Conservation (phyloP, 2,797 vertebrate species). For the Sciurus vulgaris region DNA sequence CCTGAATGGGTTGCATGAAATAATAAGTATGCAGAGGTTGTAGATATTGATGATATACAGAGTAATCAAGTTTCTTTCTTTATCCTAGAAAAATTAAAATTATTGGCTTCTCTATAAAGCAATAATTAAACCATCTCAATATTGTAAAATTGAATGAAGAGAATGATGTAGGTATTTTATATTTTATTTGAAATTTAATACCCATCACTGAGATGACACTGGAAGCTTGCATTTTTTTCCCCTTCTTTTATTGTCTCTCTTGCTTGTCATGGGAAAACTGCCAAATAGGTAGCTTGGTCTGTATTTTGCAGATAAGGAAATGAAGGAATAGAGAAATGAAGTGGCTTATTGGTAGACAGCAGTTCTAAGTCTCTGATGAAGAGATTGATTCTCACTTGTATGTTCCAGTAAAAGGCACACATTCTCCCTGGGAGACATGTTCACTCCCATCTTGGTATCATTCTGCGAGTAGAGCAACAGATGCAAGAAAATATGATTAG, state of each 20-base stretch:
- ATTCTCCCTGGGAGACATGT: rapidly evolving
- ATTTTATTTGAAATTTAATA: not conserved
- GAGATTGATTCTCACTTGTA: not conserved
- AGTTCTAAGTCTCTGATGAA: not conserved
- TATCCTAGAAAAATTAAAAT: not conserved
- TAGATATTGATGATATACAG: not conserved
- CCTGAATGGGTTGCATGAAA: not conserved
- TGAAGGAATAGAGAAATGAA: not conserved
- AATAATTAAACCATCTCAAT: not conserved
- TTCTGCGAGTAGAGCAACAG: not conserved
- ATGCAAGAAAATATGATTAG: not conserved
- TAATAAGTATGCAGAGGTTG: not conserved
- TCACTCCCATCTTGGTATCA: not conserved
- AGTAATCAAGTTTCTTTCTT: not conserved
- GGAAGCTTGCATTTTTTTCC: not conserved
- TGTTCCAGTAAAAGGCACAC: not conserved
- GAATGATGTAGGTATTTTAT: not conserved
- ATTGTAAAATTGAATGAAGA: not conserved
- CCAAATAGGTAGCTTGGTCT: not conserved
- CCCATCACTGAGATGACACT: not conserved
- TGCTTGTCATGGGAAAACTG: not conserved
- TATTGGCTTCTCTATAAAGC: not conserved
- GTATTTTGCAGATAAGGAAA: not conserved
- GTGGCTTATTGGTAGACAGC: not conserved
- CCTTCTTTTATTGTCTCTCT: not conserved